Evolutionary conservation across 2,113 vertebrate genomes (phyloP).

Genomic region (Struthio camelus): DNA sequence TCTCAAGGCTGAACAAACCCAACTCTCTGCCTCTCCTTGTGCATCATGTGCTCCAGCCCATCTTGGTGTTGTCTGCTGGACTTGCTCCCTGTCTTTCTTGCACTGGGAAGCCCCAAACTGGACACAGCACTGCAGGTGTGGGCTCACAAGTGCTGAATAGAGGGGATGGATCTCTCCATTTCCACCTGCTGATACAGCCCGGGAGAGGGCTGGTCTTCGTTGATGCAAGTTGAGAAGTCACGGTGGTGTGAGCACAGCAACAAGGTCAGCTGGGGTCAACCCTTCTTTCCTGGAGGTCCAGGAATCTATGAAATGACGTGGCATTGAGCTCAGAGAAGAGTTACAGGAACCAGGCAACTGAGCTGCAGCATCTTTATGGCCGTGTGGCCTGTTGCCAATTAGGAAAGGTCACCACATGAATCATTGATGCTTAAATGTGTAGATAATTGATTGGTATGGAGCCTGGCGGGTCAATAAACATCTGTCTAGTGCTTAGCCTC

Average conservation of each 20-base stretch:
- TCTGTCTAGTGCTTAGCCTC: too few relatives aligned
- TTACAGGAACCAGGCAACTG: too few relatives aligned
- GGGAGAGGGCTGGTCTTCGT: neutral
- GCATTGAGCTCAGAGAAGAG: neutral
- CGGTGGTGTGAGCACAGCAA: neutral
- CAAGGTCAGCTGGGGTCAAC: too few relatives aligned
- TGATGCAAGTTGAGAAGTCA: accelerated
- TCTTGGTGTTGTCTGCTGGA: neutral
- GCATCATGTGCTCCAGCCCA: neutral
- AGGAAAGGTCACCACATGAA: too few relatives aligned
- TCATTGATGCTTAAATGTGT: neutral
- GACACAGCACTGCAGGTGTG: neutral
- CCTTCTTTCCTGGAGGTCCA: neutral
- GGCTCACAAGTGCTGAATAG: too few relatives aligned
- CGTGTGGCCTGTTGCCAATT: too few relatives aligned
- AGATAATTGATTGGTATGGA: neutral
- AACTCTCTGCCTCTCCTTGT: neutral
- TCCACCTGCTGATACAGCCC: neutral
- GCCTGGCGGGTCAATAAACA: too few relatives aligned
- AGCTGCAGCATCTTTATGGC: too few relatives aligned
- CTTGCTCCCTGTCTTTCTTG: neutral
- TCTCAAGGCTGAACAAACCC: neutral
- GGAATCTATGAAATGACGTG: neutral
- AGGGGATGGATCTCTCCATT: too few relatives aligned
- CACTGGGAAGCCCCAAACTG: neutral